A percentile compares a stretch with the other conserved stretches of the same genome.
phyloP scores from a whole-genome alignment of 30 jellyfish, hydroid and myxozoan species.

The Aurelia sp. region DNA sequence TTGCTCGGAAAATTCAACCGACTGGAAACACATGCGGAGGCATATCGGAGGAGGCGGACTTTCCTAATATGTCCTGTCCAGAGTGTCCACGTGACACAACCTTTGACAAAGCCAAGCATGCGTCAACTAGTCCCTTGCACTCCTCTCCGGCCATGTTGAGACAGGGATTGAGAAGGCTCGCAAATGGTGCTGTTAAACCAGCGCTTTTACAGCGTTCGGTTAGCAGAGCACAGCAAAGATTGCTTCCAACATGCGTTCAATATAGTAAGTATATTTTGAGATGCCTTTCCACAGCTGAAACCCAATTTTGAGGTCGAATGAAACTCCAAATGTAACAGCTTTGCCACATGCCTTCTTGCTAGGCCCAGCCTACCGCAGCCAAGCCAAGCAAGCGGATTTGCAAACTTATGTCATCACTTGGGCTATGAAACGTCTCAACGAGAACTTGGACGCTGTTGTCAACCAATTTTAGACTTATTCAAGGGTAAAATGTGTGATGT shows the following conservation, averaged over 20 bases:
- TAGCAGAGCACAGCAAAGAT: constrained; percentile 75
- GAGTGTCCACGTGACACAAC: constrained; percentile 54
- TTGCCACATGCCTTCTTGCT: constrained; percentile 14
- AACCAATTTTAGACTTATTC: too few species aligned
- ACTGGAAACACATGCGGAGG: too few species aligned
- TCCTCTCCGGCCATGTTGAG: constrained; percentile 95
- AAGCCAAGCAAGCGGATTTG: neutral
- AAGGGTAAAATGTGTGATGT: too few species aligned
- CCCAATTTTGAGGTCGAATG: too few species aligned
- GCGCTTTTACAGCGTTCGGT: constrained; percentile 90
- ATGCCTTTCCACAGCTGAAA: too few species aligned
- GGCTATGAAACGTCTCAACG: too few species aligned
- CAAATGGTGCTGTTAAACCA: constrained; percentile 87
- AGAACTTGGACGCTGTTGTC: too few species aligned
- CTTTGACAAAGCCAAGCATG: constrained; percentile 64
- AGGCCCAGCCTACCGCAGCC: constrained; percentile 14
- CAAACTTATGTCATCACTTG: too few species aligned
- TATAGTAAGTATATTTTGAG: constrained; percentile 63
- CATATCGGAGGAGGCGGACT: constrained; percentile 2
- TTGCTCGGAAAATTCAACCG: too few species aligned
- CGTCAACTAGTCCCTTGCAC: constrained; percentile 60
- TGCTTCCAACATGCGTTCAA: constrained; percentile 90
- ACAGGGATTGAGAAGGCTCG: constrained; percentile 91
- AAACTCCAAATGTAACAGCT: constrained; percentile 42
- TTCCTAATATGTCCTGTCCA: constrained; percentile 70